Conservation (phyloP, 2,888 invertebrate genomes). For the Athalia rosae region DNA sequence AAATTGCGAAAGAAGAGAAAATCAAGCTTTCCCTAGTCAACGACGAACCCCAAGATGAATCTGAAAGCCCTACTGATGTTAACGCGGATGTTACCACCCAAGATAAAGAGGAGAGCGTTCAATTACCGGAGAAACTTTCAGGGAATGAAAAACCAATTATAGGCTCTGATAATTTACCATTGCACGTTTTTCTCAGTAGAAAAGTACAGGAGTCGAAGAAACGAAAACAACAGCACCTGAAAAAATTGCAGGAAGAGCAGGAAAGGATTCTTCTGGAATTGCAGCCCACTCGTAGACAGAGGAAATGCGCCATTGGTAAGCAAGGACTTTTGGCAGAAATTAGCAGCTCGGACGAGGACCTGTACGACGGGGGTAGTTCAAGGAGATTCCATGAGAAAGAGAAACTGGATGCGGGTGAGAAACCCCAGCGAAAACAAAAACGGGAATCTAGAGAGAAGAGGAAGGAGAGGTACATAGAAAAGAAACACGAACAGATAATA, state of each 20-base stretch:
- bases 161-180: constrained; percentile 67
- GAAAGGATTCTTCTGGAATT: constrained; percentile 64
- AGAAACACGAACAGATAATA: constrained; percentile 70
- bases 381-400: constrained; percentile 60
- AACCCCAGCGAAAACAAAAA: constrained; percentile 56
- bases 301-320: constrained; percentile 87
- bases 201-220: constrained; percentile 70
- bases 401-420: constrained; percentile 46
- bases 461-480: constrained; percentile 69
- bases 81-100: neutral
- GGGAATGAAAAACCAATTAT: constrained; percentile 67
- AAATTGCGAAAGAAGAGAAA: constrained; percentile 13
- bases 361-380: constrained; percentile 54
- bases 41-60: neutral
- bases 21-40: constrained; percentile 15
- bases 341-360: constrained; percentile 70
- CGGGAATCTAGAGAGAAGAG: constrained; percentile 69
- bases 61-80: constrained; percentile 2
- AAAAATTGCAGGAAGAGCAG: constrained; percentile 62
- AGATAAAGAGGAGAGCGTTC: constrained; percentile 50
- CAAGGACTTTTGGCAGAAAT: constrained; percentile 86
- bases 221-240: constrained; percentile 65
- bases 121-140: constrained; percentile 71
- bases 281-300: constrained; percentile 74
- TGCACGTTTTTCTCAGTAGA: constrained; percentile 68